phyloP scores from a whole-genome alignment of 2,797 vertebrate species.

The Hirundo rustica region DNA sequence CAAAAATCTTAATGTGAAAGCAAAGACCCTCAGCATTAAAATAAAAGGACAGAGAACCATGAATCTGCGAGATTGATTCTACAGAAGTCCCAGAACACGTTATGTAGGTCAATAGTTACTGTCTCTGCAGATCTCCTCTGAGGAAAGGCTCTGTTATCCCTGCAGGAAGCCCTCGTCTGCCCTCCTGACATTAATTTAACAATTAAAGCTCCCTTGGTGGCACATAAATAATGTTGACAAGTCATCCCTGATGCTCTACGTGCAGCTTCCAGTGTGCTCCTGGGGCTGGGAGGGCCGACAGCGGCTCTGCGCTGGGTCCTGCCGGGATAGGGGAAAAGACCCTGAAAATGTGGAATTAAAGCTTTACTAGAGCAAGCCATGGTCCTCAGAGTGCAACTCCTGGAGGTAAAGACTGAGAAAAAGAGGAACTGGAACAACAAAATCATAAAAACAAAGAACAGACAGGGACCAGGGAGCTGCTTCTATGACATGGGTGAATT shows the following conservation, averaged over 20 bases:
- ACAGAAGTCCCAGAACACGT: constrained; percentile 32
- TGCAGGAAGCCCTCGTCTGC: constrained; percentile 36
- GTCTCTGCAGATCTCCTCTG: constrained; percentile 5
- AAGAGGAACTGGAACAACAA: neutral
- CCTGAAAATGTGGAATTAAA: neutral
- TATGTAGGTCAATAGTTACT: constrained; percentile 65
- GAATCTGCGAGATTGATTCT: constrained; percentile 10
- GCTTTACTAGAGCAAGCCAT: neutral
- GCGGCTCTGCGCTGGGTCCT: neutral
- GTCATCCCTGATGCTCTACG: neutral
- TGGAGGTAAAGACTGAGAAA: neutral
- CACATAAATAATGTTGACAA: neutral
- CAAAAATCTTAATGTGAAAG: neutral
- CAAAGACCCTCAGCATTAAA: neutral
- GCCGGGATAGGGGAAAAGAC: neutral
- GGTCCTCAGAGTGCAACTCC: neutral
- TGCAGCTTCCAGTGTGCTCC: neutral
- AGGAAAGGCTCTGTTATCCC: constrained; percentile 13
- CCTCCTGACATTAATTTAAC: constrained; percentile 39
- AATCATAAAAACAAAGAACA: neutral
- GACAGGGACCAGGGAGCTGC: neutral
- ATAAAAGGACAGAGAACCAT: neutral
- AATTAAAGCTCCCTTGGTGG: constrained; percentile 17
- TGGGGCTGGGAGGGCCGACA: neutral
- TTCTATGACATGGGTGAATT: neutral